Conservation (phyloP, 2,888 invertebrate genomes). For the Chrysolina oricalcia region DNA sequence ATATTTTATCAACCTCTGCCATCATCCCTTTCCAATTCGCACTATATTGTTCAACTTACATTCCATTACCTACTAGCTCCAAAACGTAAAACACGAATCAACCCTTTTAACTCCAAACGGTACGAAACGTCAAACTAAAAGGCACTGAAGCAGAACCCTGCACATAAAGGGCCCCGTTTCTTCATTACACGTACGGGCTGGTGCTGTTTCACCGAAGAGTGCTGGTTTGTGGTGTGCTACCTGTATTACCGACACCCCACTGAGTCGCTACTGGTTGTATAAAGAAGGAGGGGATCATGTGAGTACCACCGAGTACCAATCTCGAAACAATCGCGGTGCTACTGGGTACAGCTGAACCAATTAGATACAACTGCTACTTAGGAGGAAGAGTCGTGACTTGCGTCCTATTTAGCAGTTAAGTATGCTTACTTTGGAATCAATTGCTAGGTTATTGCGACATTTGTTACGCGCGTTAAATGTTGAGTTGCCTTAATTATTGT, state of each 20-base stretch:
- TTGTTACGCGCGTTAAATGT: too few relatives aligned
- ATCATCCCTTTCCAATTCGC: too few relatives aligned
- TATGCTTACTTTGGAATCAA: not conserved
- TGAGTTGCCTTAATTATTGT: too few relatives aligned
- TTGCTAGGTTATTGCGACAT: not conserved
- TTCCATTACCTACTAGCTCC: too few relatives aligned
- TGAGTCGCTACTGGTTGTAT: constrained; percentile 59
- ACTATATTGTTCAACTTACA: too few relatives aligned
- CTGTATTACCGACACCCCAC: constrained; percentile 57
- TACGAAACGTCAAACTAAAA: not conserved
- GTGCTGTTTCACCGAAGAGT: constrained; percentile 36
- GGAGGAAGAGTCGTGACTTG: constrained; percentile 7
- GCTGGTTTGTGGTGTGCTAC: constrained; percentile 55
- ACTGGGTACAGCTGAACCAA: constrained; percentile 59
- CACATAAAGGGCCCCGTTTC: constrained; percentile 4
- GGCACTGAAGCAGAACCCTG: not conserved
- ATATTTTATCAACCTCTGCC: too few relatives aligned
- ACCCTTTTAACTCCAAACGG: too few relatives aligned
- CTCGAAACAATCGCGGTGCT: constrained; percentile 53
- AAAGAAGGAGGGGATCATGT: constrained; percentile 46
- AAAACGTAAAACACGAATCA: too few relatives aligned
- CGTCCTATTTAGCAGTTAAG: not conserved
- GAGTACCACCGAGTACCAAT: constrained; percentile 43
- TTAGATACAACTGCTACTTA: constrained; percentile 49
- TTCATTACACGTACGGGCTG: constrained; percentile 33